Evolutionary conservation across 1,140 invertebrate species (phyloP).

Genomic region (Bombus consobrinus): DNA sequence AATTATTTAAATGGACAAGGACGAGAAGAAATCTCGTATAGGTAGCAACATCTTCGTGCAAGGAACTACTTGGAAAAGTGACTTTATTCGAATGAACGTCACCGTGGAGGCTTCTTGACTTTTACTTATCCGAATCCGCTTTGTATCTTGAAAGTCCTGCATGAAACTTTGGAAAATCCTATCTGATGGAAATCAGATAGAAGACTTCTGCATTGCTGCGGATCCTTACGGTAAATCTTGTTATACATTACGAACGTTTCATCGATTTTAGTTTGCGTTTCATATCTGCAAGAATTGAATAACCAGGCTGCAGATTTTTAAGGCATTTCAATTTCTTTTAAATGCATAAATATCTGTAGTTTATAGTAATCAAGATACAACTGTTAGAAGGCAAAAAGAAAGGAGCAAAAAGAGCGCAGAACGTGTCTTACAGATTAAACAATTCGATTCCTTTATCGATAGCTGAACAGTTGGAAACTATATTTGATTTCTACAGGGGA

Average conservation of each 20-base stretch:
- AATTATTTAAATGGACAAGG: neutral
- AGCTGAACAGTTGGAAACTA: neutral
- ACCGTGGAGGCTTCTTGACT: neutral
- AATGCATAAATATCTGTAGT: no score
- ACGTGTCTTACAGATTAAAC: no score
- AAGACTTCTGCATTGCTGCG: neutral
- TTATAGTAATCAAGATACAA: no score
- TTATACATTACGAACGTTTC: neutral
- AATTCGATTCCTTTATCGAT: neutral
- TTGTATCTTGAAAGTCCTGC: neutral
- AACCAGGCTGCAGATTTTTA: no score
- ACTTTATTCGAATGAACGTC: neutral
- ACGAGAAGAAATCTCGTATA: neutral
- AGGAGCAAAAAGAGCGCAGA: no score
- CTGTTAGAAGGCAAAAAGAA: no score
- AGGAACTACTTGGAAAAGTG: neutral
- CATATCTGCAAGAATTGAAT: neutral
- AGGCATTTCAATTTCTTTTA: no score
- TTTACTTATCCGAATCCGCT: conserved; percentile 17
- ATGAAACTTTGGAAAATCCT: conserved; percentile 1
- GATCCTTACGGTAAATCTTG: neutral
- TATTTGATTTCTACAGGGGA: neutral
- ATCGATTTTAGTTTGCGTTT: neutral
- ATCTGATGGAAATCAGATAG: neutral
- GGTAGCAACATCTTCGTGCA: neutral